A percentile compares a stretch with the other conserved stretches of the same genome.
phyloP scores from a whole-genome alignment of 2,888 invertebrate genomes.

The Nineta flava region DNA sequence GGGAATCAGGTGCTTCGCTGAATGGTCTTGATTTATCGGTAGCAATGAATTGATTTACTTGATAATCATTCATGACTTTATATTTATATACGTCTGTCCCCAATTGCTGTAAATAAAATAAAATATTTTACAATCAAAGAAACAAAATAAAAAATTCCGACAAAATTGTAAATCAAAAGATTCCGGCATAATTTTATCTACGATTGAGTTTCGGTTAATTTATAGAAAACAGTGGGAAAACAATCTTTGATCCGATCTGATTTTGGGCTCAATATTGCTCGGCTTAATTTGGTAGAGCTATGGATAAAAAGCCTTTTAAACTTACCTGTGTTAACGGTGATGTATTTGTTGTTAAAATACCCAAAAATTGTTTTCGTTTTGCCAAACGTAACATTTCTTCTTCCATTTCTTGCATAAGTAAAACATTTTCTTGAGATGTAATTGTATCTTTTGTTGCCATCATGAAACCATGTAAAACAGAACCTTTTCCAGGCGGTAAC shows the following conservation, averaged over 20 bases:
- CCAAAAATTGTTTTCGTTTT: conserved; percentile 43
- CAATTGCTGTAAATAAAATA: conserved; percentile 53
- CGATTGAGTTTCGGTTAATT: too few relatives aligned
- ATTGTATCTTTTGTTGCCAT: conserved; percentile 61
- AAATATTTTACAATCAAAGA: background rate
- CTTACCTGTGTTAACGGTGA: conserved; percentile 73
- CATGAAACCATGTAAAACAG: conserved; percentile 72
- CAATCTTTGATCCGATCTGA: too few relatives aligned
- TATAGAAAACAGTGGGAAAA: too few relatives aligned
- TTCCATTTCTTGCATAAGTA: conserved; percentile 65
- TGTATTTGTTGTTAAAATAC: conserved; percentile 76
- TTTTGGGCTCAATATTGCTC: too few relatives aligned
- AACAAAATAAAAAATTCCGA: background rate
- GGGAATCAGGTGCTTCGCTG: conserved; percentile 55
- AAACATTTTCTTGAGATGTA: conserved; percentile 56
- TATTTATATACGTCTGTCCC: conserved; percentile 65
- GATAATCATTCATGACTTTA: conserved; percentile 57
- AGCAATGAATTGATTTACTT: conserved; percentile 64
- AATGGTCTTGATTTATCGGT: conserved; percentile 59
- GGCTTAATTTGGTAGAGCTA: too few relatives aligned
- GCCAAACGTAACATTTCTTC: conserved; percentile 54
- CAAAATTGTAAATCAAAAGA: background rate
- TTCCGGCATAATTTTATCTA: background rate
- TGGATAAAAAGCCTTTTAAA: too few relatives aligned
- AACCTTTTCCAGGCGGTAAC: conserved; percentile 46